Percentiles rank a stretch among this genome's conserved stretches.
Evolutionary conservation across 2,113 vertebrate species (phyloP).

Genomic region (Brienomyrus brachyistius): DNA sequence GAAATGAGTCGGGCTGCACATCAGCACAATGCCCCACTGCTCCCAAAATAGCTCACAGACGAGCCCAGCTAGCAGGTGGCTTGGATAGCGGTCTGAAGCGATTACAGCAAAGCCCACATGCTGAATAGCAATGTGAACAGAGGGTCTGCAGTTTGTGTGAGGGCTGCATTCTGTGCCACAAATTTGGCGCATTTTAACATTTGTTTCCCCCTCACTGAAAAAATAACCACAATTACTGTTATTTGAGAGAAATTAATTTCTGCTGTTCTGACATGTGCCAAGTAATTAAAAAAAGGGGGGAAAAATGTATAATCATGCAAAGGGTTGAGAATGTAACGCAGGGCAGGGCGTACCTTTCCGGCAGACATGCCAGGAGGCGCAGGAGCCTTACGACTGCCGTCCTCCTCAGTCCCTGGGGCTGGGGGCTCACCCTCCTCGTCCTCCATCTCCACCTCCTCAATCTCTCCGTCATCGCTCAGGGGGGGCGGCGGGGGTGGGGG

Average conservation of each 20-base stretch:
- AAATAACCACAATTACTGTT: not conserved
- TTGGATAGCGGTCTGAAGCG: not conserved
- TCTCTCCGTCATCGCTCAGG: slow-evolving; percentile 79
- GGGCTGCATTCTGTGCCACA: not conserved
- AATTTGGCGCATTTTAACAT: not conserved
- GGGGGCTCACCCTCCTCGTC: slow-evolving; percentile 88
- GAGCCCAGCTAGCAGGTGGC: not conserved
- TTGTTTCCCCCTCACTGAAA: not conserved
- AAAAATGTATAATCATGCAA: too few relatives aligned
- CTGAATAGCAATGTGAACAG: not conserved
- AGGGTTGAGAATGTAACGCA: not conserved
- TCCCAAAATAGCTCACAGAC: not conserved
- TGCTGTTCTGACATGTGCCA: not conserved
- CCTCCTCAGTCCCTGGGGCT: slow-evolving; percentile 88
- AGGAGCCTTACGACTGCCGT: slow-evolving; percentile 62
- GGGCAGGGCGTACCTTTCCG: slow-evolving; percentile 46
- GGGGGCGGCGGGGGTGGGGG: slow-evolving; percentile 63
- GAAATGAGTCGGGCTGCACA: not conserved
- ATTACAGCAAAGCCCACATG: not conserved
- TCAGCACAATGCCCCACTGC: not conserved
- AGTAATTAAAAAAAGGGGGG: not conserved
- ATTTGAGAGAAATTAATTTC: not conserved
- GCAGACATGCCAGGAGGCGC: slow-evolving; percentile 41
- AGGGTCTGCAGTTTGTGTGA: not conserved
- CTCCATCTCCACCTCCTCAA: slow-evolving; percentile 97